These are phyloP conservation scores for Mungos mungo DNA, from an alignment of 2,113 vertebrate species.

Conservation along the genomic window DNA sequence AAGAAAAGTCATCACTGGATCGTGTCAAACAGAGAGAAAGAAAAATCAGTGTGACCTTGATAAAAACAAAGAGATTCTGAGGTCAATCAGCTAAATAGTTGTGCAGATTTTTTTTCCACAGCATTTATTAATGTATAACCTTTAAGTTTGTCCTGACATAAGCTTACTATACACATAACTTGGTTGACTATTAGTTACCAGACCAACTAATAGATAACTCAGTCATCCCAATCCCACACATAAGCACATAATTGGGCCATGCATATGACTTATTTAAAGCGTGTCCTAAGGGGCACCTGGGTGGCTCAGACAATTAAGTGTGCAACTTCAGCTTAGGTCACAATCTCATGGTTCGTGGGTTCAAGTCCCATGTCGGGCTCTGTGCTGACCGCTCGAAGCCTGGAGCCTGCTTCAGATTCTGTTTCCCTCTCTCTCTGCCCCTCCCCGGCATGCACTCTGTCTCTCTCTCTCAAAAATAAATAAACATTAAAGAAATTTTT, in stretches of 20 bases:
- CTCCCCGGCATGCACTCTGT: too few relatives aligned
- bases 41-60: slow-evolving; percentile 26
- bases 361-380: too few relatives aligned
- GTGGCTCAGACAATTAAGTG: too few relatives aligned
- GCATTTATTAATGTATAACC: slow-evolving; percentile 49
- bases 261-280: slow-evolving; percentile 25
- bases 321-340: too few relatives aligned
- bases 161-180: slow-evolving; percentile 46
- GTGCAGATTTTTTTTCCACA: not conserved
- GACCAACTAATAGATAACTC: not conserved
- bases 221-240: not conserved
- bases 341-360: too few relatives aligned
- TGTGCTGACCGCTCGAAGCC: too few relatives aligned
- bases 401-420: too few relatives aligned
- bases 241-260: slow-evolving; percentile 13
- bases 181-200: not conserved
- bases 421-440: too few relatives aligned
- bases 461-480: too few relatives aligned
- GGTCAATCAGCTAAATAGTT: slow-evolving; percentile 46
- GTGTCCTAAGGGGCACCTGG: not conserved
- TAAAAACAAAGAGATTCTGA: slow-evolving; percentile 15
- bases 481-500: not conserved
- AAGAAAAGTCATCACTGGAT: slow-evolving; percentile 32
- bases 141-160: not conserved
- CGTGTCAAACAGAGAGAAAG: slow-evolving; percentile 13